Conservation (phyloP, 2,888 invertebrate genomes). For the Melanotus villosus region DNA sequence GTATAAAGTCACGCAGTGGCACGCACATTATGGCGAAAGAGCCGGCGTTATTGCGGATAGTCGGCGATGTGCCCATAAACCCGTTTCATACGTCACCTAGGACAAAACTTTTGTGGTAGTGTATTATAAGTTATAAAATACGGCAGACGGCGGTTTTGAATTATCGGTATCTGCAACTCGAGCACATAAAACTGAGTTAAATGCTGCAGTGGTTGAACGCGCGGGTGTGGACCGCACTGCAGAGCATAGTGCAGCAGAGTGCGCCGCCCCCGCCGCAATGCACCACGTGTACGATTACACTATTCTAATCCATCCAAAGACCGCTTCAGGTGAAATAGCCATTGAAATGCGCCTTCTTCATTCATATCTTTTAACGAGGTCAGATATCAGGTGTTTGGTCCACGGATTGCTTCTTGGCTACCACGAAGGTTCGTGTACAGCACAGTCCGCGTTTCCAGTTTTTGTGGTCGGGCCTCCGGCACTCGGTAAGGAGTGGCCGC, state of each 20-base stretch:
- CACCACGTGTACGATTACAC: constrained; percentile 57
- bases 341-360: constrained; percentile 47
- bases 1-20: constrained; percentile 14
- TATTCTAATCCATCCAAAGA: constrained; percentile 36
- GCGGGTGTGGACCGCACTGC: constrained; percentile 41
- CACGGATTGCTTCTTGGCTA: too few relatives aligned
- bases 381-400: constrained; percentile 59
- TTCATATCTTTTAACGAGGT: constrained; percentile 61
- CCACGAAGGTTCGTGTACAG: constrained; percentile 54
- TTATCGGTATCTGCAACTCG: constrained; percentile 58
- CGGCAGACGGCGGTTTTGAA: constrained; percentile 44
- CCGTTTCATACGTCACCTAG: neutral
- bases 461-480: constrained; percentile 52
- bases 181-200: constrained; percentile 53
- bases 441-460: constrained; percentile 50
- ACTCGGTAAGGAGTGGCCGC: constrained; percentile 52
- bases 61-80: neutral
- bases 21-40: constrained; percentile 6
- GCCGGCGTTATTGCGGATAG: neutral
- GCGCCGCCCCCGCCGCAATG: constrained; percentile 69
- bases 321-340: constrained; percentile 30
- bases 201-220: constrained; percentile 54
- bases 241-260: constrained; percentile 38
- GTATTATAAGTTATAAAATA: constrained; percentile 13
- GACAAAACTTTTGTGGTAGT: neutral